Percentiles rank a stretch among this genome's conserved stretches.
Evolutionary conservation across 2,888 invertebrate genomes (phyloP).

Genomic region (Eudasyphora cyanicolor): DNA sequence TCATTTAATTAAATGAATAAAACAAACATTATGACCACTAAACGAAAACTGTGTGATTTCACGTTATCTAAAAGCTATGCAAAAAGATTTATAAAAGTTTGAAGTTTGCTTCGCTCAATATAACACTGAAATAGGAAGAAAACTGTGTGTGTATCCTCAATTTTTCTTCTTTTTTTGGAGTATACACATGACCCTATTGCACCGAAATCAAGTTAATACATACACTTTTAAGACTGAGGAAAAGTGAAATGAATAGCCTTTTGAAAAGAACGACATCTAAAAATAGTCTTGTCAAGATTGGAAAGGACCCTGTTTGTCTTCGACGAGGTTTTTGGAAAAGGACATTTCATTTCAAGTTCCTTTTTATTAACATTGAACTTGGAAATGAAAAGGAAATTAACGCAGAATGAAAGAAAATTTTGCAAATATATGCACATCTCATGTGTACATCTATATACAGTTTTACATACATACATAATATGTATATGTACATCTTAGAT

Average conservation of each 20-base stretch:
- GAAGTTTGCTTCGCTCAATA: not conserved
- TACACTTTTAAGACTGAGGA: not conserved
- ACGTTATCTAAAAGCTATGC: not conserved
- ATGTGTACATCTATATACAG: not conserved
- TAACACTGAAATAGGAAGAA: not conserved
- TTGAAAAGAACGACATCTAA: not conserved
- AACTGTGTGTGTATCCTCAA: slow-evolving; percentile 62
- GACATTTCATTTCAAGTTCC: not conserved
- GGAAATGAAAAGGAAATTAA: slow-evolving; percentile 33
- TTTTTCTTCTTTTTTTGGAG: slow-evolving; percentile 27
- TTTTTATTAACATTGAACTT: slow-evolving; percentile 58
- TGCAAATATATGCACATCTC: not conserved
- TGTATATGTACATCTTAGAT: not conserved
- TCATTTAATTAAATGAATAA: not conserved
- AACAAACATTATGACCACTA: not conserved
- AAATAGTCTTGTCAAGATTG: slow-evolving; percentile 18
- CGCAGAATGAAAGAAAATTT: not conserved
- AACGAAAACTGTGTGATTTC: not conserved
- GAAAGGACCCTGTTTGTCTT: not conserved
- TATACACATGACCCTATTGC: slow-evolving; percentile 53
- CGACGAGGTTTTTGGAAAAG: not conserved
- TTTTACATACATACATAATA: not conserved
- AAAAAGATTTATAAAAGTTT: not conserved
- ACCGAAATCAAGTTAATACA: slow-evolving; percentile 39
- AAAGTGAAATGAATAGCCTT: not conserved